Base-by-base conservation (phyloP, 2,888 invertebrate genomes). In the Acleris sparsana region DNA sequence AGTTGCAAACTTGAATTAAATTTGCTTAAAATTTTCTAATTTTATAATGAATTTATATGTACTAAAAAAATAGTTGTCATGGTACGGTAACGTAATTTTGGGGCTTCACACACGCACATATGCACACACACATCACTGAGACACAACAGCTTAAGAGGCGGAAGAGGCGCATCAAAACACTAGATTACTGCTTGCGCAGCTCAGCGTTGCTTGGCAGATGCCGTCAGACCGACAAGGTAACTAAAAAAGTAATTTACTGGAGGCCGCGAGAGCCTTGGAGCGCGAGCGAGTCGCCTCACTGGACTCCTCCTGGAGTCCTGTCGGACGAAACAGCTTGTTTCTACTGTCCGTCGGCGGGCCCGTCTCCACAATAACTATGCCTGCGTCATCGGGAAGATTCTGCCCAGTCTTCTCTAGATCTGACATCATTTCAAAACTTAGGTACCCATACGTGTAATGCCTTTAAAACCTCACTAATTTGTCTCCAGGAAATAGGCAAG, bases 381-480 rank as follows among this genome's bases (percentile, higher is more conserved):
- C 67, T 2, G 82, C 68, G 44, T 71, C 76, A 22, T 71, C 76
- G 48, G 76, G 69, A 20, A 70, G 71, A 17, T 74, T 65, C 16
- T 72, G 73, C 56, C 79, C 80, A 65, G 78, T 82, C 71, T 84
- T 83, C 71, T 89, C 89, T 80, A 85, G 80, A 59, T 90, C 88
- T 62, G 91, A 84, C 91, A 91, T 91, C 71, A 73, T 72, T 79
- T 69, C 61, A 74, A 71, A 74, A 76, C 73, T 80, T 72, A 82
- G 83, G 70, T 80, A 85, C 83, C 84, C 85, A 89, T 87, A 81
- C 75, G 84, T 80, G 72, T 67, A 73, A 75, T 72, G 69, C 70
- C 73, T 68, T 71, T 9, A 74, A 77, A 80, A 77, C 76, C 74
- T 80, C 77, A 76, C 77, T 75, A 82, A 83, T 83, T 84, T 86